A percentile compares a stretch with the other conserved stretches of the same genome.
Evolutionary conservation across 53 echinoderm and acorn worm genomes (phyloP).

Genomic region (Glandiceps talaboti): DNA sequence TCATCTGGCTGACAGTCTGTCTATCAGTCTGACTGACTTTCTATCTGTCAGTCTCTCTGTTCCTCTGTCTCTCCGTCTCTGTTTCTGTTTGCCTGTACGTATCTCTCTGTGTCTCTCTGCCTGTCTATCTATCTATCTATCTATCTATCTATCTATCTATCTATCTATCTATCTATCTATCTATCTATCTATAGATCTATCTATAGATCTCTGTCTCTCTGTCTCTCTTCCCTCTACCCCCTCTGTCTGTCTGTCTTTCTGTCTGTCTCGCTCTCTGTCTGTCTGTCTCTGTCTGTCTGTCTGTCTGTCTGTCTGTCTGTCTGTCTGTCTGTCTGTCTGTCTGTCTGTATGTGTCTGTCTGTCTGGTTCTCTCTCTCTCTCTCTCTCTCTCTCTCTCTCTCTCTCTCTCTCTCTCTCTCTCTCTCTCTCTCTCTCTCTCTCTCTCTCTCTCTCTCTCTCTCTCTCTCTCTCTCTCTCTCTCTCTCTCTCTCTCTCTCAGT

Average conservation of each 20-base stretch:
- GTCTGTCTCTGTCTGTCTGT: not conserved
- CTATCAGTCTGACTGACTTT: too few relatives aligned
- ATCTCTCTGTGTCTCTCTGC: not conserved
- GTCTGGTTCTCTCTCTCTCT: not conserved
- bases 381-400: too few relatives aligned
- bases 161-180: too few relatives aligned
- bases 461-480: too few relatives aligned
- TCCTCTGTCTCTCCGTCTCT: not conserved
- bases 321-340: not conserved
- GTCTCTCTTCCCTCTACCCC: not conserved
- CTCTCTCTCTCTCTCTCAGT: too few relatives aligned
- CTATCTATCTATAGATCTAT: too few relatives aligned
- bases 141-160: too few relatives aligned
- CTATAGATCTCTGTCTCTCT: not conserved
- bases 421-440: too few relatives aligned
- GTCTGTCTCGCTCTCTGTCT: not conserved
- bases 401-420: too few relatives aligned
- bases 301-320: not conserved
- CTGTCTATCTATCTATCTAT: not conserved
- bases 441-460: too few relatives aligned
- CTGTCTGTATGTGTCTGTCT: not conserved
- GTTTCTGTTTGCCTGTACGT: not conserved
- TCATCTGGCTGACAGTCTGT: too few relatives aligned
- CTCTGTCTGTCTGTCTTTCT: not conserved
- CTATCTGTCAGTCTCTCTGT: not conserved